phyloP scores from a whole-genome alignment of 2,797 vertebrate genomes.

The Muscicapa comitata region DNA sequence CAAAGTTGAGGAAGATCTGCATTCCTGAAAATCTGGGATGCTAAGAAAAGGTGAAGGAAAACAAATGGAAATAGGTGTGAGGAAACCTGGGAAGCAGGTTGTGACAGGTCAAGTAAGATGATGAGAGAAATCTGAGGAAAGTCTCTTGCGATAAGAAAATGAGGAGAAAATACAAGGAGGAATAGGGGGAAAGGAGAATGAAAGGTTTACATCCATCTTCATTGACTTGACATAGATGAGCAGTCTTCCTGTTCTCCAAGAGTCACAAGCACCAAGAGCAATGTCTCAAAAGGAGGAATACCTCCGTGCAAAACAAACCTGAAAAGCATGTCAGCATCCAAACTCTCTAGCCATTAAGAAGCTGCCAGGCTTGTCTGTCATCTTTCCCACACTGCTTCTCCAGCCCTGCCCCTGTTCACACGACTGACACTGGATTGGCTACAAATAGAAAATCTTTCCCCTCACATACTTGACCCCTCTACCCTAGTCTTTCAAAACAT shows the following conservation, averaged over 20 bases:
- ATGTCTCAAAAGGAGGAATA: not conserved
- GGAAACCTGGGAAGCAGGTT: not conserved
- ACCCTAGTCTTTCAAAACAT: conserved; percentile 29
- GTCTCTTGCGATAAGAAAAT: not conserved
- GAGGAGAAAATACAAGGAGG: not conserved
- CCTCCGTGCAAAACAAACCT: not conserved
- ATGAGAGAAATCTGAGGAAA: not conserved
- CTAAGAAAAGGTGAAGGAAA: not conserved
- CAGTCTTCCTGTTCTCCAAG: not conserved
- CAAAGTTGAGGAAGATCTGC: not conserved
- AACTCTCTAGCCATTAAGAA: not conserved
- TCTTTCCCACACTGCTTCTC: conserved; percentile 24
- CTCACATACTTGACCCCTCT: not conserved
- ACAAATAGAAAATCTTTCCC: conserved; percentile 19
- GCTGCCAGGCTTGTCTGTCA: not conserved
- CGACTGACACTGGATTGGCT: not conserved
- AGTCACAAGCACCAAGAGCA: not conserved
- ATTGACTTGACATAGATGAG: not conserved
- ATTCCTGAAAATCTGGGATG: not conserved
- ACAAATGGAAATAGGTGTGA: not conserved
- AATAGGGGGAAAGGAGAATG: not conserved
- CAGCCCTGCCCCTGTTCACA: not conserved
- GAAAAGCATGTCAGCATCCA: not conserved
- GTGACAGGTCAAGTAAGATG: not conserved
- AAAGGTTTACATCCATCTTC: not conserved